Conservation (phyloP, 2,113 vertebrate genomes). For the Ictalurus furcatus region DNA sequence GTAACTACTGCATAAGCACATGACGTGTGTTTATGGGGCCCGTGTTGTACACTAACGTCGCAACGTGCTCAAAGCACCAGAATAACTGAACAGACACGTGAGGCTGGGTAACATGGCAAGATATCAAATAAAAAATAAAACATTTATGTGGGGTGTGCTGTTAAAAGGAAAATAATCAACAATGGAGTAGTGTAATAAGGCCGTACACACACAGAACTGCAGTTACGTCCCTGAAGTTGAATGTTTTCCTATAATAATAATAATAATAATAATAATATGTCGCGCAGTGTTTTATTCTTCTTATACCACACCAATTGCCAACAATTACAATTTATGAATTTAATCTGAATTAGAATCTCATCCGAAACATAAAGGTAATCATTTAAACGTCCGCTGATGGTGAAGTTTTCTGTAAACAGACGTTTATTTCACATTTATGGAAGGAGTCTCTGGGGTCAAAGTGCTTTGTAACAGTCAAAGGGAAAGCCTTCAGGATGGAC, state of each 20-base stretch:
- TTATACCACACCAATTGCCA: neutral
- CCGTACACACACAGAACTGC: no score
- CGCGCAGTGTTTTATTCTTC: neutral
- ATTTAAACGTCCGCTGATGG: neutral
- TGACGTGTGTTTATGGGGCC: constrained; percentile 13
- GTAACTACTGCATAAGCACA: constrained; percentile 11
- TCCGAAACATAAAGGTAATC: neutral
- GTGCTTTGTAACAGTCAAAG: neutral
- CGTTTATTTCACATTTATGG: neutral
- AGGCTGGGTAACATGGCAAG: neutral
- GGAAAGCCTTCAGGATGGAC: neutral
- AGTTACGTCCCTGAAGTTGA: no score
- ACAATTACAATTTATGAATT: neutral
- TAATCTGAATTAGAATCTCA: neutral
- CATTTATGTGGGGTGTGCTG: no score
- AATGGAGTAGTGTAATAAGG: no score
- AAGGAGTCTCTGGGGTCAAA: neutral
- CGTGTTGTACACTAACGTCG: neutral
- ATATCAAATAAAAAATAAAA: neutral
- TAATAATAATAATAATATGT: neutral
- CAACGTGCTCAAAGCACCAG: neutral
- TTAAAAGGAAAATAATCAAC: no score
- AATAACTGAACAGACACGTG: neutral
- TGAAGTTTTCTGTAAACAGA: neutral
- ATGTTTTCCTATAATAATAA: neutral